phyloP scores from a whole-genome alignment of 1,140 invertebrate genomes.

The Nephila pilipes region DNA sequence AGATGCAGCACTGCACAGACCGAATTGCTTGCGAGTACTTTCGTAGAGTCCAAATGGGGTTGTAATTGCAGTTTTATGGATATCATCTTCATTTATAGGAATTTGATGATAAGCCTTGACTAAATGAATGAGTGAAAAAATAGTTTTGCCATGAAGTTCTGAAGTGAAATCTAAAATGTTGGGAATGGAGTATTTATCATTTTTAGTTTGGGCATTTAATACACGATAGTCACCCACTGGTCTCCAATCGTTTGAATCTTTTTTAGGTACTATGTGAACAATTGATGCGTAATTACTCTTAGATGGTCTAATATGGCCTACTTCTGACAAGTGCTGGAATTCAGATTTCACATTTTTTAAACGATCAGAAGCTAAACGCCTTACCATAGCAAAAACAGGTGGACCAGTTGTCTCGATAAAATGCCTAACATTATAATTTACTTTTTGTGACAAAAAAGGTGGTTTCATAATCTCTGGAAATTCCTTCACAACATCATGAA shows the following conservation, averaged over 20 bases:
- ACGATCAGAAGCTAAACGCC: too few species aligned
- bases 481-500: neutral
- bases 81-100: constrained; percentile 60
- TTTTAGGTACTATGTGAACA: too few species aligned
- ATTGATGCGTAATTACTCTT: too few species aligned
- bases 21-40: neutral
- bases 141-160: constrained; percentile 38
- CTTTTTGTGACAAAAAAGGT: neutral
- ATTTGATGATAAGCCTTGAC: constrained; percentile 78
- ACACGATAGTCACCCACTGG: too few species aligned
- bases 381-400: neutral
- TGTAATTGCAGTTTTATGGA: constrained; percentile 76
- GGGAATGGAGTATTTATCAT: constrained; percentile 78
- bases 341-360: neutral
- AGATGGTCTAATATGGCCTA: neutral
- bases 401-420: neutral
- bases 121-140: constrained; percentile 77
- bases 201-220: too few species aligned
- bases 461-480: neutral
- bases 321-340: neutral
- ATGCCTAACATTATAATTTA: neutral
- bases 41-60: constrained; percentile 79
- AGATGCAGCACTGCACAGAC: neutral
- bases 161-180: constrained; percentile 77
- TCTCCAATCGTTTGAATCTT: too few species aligned